Conservation (phyloP, 2,888 invertebrate species). For the Ophion slaviceki region DNA sequence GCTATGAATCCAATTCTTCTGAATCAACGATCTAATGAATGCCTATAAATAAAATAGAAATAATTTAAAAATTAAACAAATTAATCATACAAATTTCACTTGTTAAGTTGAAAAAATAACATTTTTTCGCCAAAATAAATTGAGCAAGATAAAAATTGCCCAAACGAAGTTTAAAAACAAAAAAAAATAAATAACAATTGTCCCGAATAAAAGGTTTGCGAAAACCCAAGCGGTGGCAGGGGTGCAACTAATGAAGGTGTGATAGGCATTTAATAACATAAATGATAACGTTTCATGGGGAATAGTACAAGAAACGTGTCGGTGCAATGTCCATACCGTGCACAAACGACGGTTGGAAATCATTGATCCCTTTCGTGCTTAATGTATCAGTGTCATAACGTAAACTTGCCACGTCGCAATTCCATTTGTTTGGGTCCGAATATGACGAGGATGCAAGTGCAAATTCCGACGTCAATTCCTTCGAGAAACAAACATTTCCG, state of each 20-base stretch:
- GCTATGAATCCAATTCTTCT: neutral
- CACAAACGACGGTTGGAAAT: neutral
- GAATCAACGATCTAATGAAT: neutral
- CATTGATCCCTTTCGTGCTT: neutral
- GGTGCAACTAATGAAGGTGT: neutral
- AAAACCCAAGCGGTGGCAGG: neutral
- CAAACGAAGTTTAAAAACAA: neutral
- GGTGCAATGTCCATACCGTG: neutral
- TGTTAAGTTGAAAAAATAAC: neutral
- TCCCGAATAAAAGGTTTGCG: neutral
- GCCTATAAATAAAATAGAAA: neutral
- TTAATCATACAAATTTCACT: neutral
- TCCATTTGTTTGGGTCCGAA: neutral
- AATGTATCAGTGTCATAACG: neutral
- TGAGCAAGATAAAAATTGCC: neutral
- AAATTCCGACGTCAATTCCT: neutral
- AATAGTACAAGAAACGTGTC: neutral
- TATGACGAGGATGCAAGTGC: neutral
- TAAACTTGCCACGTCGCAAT: neutral
- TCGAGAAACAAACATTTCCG: neutral
- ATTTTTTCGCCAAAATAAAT: neutral
- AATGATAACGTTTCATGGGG: neutral
- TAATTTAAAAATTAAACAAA: neutral
- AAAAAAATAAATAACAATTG: neutral
- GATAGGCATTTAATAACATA: neutral